Percentiles rank a stretch among this genome's conserved stretches.
Conservation (phyloP, 2,113 vertebrate genomes). For the Neoarius graeffei region DNA sequence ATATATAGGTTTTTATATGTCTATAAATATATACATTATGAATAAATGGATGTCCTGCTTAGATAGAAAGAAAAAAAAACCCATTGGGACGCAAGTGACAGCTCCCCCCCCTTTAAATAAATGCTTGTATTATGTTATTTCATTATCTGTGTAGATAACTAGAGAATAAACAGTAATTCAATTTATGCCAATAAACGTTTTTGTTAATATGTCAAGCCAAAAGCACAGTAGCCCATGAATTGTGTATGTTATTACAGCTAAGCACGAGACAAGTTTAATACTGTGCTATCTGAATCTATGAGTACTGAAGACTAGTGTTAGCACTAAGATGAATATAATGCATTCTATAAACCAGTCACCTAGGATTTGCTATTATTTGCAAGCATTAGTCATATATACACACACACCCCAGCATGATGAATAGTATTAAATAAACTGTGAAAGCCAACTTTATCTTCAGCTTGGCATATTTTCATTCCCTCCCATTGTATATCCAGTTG, state of each 20-base stretch:
- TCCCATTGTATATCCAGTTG: not conserved
- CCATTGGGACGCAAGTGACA: not conserved
- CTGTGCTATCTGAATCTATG: not conserved
- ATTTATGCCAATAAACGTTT: conserved; percentile 16
- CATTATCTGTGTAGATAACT: not conserved
- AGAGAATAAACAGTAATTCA: not conserved
- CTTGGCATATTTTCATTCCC: not conserved
- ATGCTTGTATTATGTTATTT: not conserved
- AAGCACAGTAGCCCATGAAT: not conserved
- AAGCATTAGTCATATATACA: not conserved
- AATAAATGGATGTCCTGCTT: conserved; percentile 56
- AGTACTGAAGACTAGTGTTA: conserved; percentile 42
- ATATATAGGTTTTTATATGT: not conserved
- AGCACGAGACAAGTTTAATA: conserved; percentile 18
- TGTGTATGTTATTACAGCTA: conserved; percentile 18
- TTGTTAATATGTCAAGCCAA: conserved; percentile 15
- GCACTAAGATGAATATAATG: conserved; percentile 59
- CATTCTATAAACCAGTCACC: conserved; percentile 52
- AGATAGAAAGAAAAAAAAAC: not conserved
- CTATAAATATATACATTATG: not conserved
- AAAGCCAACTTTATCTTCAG: not conserved
- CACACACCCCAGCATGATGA: not conserved
- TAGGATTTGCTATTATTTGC: conserved; percentile 54
- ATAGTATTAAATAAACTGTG: not conserved
- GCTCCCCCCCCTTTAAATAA: not conserved